Evolutionary conservation across 2,888 invertebrate genomes (phyloP).

Genomic region (Chaetoderma sp.): DNA sequence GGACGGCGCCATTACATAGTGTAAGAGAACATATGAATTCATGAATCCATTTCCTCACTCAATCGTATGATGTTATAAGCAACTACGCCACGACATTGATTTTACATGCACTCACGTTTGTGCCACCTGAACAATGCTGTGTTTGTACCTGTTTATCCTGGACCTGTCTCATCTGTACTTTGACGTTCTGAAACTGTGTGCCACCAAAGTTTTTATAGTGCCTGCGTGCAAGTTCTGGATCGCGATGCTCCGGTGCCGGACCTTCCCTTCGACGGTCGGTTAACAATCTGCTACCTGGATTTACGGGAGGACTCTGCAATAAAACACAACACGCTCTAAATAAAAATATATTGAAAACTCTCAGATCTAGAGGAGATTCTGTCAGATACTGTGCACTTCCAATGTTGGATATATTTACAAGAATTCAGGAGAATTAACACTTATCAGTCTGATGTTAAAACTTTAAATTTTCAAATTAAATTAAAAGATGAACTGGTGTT

Average conservation of each 20-base stretch:
- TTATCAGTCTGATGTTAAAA: too few relatives aligned
- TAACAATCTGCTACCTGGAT: constrained; percentile 63
- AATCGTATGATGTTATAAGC: too few relatives aligned
- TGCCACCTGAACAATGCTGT: too few relatives aligned
- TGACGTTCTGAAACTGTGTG: constrained; percentile 56
- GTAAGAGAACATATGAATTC: too few relatives aligned
- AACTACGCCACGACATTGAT: too few relatives aligned
- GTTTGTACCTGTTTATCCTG: constrained; percentile 52
- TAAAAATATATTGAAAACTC: neutral
- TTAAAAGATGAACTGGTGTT: too few relatives aligned
- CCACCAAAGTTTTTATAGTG: constrained; percentile 67
- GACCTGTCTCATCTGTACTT: constrained; percentile 52
- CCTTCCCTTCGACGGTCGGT: constrained; percentile 58
- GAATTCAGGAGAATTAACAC: too few relatives aligned
- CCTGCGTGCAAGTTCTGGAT: constrained; percentile 37
- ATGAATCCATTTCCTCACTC: too few relatives aligned
- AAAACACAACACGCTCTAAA: neutral
- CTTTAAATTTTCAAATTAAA: too few relatives aligned
- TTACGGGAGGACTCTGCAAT: constrained; percentile 63
- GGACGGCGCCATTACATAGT: too few relatives aligned
- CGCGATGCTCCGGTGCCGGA: constrained; percentile 26
- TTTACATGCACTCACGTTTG: too few relatives aligned
- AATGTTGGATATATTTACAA: too few relatives aligned
- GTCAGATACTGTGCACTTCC: neutral
- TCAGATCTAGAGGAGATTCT: neutral